Evolutionary conservation across 2,888 invertebrate species (phyloP).

Genomic region (Eristalis tenax): DNA sequence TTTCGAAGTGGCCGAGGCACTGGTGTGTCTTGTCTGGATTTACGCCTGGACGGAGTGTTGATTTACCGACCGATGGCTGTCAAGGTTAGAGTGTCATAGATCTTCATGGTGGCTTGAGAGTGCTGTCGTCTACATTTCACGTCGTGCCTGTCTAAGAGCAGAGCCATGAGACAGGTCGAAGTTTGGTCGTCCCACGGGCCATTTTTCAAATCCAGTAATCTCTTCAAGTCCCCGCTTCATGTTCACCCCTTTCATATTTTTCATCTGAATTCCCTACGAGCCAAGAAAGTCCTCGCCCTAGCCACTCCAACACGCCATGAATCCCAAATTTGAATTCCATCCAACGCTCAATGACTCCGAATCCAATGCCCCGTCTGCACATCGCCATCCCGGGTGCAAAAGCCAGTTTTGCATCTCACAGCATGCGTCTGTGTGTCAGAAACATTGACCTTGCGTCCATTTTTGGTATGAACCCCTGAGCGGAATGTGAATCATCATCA

Average conservation of each 20-base stretch:
- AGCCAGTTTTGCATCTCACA: slow-evolving; percentile 52
- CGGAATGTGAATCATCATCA: slow-evolving; percentile 19
- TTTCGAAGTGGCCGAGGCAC: not conserved
- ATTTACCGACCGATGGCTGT: too few species aligned
- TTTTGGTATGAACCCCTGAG: slow-evolving; percentile 9
- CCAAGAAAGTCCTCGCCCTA: not conserved
- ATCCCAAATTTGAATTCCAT: slow-evolving; percentile 6
- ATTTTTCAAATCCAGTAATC: too few species aligned
- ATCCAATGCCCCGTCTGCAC: slow-evolving; percentile 14
- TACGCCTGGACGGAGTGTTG: too few species aligned
- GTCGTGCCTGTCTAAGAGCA: too few species aligned
- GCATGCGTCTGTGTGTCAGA: slow-evolving; percentile 67
- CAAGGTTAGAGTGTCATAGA: too few species aligned
- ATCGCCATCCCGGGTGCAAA: slow-evolving; percentile 24
- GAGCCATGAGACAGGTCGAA: too few species aligned
- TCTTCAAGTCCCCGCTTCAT: too few species aligned
- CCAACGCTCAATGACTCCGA: not conserved
- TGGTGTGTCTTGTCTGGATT: not conserved
- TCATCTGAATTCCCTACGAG: not conserved
- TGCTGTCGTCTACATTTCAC: too few species aligned
- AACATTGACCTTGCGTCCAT: slow-evolving; percentile 67
- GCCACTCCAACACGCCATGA: not conserved
- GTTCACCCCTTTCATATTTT: not conserved
- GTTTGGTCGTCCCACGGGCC: too few species aligned
- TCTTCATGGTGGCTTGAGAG: too few species aligned